Percentiles rank a stretch among this genome's conserved stretches.
These are phyloP conservation scores for Sphaerodactylus townsendi DNA, from an alignment of 2,113 vertebrate species.

Conservation along the genomic window DNA sequence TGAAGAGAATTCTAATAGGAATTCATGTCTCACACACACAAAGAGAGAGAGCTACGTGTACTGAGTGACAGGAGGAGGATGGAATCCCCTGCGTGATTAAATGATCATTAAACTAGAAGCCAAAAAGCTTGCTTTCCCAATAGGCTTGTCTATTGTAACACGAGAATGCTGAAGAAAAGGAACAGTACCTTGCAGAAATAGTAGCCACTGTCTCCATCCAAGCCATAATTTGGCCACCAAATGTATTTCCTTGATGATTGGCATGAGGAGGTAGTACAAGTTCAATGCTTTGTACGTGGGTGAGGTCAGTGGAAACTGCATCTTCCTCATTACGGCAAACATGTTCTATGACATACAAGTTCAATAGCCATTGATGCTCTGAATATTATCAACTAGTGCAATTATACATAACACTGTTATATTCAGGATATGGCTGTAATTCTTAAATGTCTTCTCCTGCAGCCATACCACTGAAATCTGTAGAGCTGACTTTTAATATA, in stretches of 20 bases:
- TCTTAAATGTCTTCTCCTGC: neutral
- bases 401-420: neutral
- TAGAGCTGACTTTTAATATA: neutral
- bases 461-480: neutral
- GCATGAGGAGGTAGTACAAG: conserved; percentile 82
- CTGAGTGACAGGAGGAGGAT: neutral
- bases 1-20: conserved; percentile 55
- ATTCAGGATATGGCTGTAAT: accelerated
- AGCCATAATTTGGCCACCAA: conserved; percentile 84
- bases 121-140: neutral
- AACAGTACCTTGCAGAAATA: conserved; percentile 79
- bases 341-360: conserved; percentile 50
- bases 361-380: neutral
- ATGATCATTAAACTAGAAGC: neutral
- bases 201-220: conserved; percentile 83
- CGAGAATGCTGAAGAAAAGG: neutral
- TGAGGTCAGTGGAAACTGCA: conserved; percentile 58
- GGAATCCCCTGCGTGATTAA: conserved; percentile 16
- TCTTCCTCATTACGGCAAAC: conserved; percentile 50
- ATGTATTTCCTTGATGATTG: conserved; percentile 84
- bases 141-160: neutral
- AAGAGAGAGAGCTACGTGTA: neutral
- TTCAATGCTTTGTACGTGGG: conserved; percentile 78
- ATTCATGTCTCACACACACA: conserved; percentile 38
- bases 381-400: neutral